A percentile compares a stretch with the other conserved stretches of the same genome.
These are phyloP conservation scores for Zingel zingel DNA, from an alignment of 2,113 vertebrate genomes.

Conservation along the genomic window DNA sequence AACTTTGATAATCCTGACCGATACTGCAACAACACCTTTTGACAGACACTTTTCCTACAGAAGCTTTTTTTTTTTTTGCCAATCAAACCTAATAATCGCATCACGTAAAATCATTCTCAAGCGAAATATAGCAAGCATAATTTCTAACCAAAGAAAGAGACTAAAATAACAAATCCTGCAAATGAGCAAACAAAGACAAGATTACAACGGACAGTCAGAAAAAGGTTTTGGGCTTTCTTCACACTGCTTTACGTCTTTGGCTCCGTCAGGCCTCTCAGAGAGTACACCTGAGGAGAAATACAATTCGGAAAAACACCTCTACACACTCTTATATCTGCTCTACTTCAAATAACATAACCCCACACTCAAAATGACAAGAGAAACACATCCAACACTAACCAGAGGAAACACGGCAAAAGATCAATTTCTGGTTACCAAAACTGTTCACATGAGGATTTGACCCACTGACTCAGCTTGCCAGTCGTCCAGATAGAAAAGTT, in stretches of 20 bases:
- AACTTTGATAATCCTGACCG: slow-evolving; percentile 25
- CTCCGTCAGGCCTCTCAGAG: slow-evolving; percentile 52
- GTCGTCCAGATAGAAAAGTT: slow-evolving; percentile 34
- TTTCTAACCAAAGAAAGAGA: slow-evolving; percentile 54
- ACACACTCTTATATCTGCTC: slow-evolving; percentile 45
- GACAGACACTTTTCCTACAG: slow-evolving; percentile 47
- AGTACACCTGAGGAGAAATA: slow-evolving; percentile 49
- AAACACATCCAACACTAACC: slow-evolving; percentile 69
- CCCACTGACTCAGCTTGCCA: slow-evolving; percentile 12
- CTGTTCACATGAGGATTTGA: slow-evolving; percentile 43
- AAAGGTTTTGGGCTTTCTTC: slow-evolving; percentile 53
- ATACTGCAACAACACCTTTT: slow-evolving; percentile 58
- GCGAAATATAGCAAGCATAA: slow-evolving; percentile 52
- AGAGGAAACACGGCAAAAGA: slow-evolving; percentile 72
- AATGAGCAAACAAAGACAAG: slow-evolving; percentile 54
- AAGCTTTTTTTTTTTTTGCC: slow-evolving; percentile 25
- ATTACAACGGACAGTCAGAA: slow-evolving; percentile 49
- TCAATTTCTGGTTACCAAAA: slow-evolving; percentile 65
- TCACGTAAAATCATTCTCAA: slow-evolving; percentile 55
- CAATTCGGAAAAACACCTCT: slow-evolving; percentile 37
- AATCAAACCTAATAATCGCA: slow-evolving; percentile 55
- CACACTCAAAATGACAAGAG: slow-evolving; percentile 63
- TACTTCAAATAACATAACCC: slow-evolving; percentile 60
- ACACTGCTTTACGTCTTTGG: slow-evolving; percentile 56
- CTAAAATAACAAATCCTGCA: slow-evolving; percentile 56